Conservation (phyloP, 2,888 invertebrate species). For the Fabriciana adippe region DNA sequence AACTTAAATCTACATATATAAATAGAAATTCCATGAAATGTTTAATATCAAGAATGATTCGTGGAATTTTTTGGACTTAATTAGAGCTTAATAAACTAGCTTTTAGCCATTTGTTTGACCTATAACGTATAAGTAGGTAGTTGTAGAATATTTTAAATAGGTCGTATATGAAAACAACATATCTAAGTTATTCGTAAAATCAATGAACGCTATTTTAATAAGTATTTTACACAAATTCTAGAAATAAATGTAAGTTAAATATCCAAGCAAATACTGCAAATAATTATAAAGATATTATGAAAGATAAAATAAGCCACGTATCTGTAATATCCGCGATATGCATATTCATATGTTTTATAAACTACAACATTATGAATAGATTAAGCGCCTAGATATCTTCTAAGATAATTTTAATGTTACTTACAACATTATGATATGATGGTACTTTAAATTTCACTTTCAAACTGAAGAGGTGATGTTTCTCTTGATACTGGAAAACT, state of each 20-base stretch:
- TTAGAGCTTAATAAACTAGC: too few species aligned
- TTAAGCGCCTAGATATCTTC: slow-evolving; percentile 3
- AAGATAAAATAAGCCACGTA: not conserved
- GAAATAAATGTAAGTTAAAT: not conserved
- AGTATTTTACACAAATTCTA: not conserved
- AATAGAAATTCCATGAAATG: too few species aligned
- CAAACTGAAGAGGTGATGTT: not conserved
- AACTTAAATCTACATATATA: too few species aligned
- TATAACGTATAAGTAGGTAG: too few species aligned
- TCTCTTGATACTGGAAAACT: slow-evolving; percentile 12
- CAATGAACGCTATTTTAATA: too few species aligned
- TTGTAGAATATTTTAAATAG: too few species aligned
- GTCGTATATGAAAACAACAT: too few species aligned
- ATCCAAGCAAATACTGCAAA: not conserved
- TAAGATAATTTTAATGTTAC: slow-evolving; percentile 5
- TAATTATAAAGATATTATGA: slow-evolving; percentile 8
- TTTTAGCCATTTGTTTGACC: too few species aligned
- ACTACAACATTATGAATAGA: slow-evolving; percentile 9
- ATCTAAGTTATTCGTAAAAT: too few species aligned
- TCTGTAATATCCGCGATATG: slow-evolving; percentile 12
- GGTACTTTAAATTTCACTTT: not conserved
- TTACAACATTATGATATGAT: slow-evolving; percentile 6
- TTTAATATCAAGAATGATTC: too few species aligned
- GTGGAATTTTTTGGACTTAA: too few species aligned
- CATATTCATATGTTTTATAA: not conserved